These are phyloP conservation scores for Elymnias hypermnestra DNA, from an alignment of 1,140 invertebrate species.

Conservation along the genomic window DNA sequence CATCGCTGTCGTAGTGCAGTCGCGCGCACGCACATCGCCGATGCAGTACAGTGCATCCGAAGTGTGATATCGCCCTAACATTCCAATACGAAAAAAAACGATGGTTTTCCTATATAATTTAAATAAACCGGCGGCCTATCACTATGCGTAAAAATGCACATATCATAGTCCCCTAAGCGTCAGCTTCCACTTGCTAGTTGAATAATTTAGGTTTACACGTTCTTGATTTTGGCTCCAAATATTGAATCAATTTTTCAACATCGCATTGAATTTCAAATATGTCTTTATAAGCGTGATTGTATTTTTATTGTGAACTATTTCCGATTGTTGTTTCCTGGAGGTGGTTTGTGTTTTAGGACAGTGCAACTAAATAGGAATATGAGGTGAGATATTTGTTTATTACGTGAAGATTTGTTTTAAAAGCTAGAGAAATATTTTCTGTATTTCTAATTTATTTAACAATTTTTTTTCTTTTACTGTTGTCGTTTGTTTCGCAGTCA, in stretches of 20 bases:
- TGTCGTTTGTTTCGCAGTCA: too few relatives aligned
- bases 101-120: conserved; percentile 7
- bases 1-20: conserved; percentile 44
- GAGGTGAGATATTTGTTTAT: conserved; percentile 40
- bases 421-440: too few relatives aligned
- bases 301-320: conserved; percentile 58
- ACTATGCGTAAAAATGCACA: conserved; percentile 11
- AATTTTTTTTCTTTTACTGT: too few relatives aligned
- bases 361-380: conserved; percentile 25
- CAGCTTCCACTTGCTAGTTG: conserved; percentile 52
- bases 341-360: conserved; percentile 40
- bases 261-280: conserved; percentile 71
- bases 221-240: conserved; percentile 48
- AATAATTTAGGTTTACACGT: conserved; percentile 47
- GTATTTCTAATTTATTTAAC: too few relatives aligned
- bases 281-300: conserved; percentile 61
- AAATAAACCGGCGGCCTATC: conserved; percentile 4
- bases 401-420: too few relatives aligned
- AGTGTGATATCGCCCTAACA: conserved; percentile 20
- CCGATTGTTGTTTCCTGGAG: conserved; percentile 38
- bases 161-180: conserved; percentile 5
- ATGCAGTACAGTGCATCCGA: conserved; percentile 2
- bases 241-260: conserved; percentile 58
- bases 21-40: conserved; percentile 50
- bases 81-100: neutral